Evolutionary conservation across 2,797 vertebrate genomes (phyloP), one percentile per base, ranked within the genome.

Genomic region (Hirundo rustica): DNA sequence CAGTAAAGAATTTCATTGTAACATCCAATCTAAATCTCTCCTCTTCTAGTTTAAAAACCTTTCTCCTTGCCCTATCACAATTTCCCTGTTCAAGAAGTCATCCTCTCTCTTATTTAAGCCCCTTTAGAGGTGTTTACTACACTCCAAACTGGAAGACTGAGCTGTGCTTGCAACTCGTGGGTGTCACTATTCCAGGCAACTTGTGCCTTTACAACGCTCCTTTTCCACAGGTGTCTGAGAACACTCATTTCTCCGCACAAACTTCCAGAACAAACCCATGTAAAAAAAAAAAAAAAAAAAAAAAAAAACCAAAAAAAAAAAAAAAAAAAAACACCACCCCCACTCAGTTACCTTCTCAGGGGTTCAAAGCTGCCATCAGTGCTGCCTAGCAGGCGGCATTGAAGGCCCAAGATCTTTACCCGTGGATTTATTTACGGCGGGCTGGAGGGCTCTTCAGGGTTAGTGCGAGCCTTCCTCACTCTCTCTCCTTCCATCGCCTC

Each of bases 361-460:
- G 62, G 9, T 53, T 34, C 34, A 78, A 72, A 75, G 9, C 34
- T 38, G 47, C 19, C 16, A 5, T 4, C 7, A 45, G 29, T 8
- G 32, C 38, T 62, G 30, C 60, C 45, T 32, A 27, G n/a, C 4
- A 5, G 50, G 25, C 17, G 4, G 13, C 27, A 26, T 20, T 48
- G 60, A 45, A 77, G 13, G 40, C 51, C 57, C 23, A 16, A n/a
- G 53, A 12, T 10, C 32, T n/a, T 66, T 44, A 48, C 19, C 17
- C 22, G 4, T 1, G 23, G 20, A 15, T 62, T 51, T 40, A 36
- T 60, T 48, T 42, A 55, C 13, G 9, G 11, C 2, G 10, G 16
- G 3, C 16, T 4, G 4, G 3, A 16, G 2, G 1, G 5, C 27
- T 38, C 15, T 23, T 5, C 51, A 2, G 4, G 4, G 2, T 9